phyloP scores from a whole-genome alignment of 2,113 vertebrate genomes.

The Anarhynchus alexandrinus region DNA sequence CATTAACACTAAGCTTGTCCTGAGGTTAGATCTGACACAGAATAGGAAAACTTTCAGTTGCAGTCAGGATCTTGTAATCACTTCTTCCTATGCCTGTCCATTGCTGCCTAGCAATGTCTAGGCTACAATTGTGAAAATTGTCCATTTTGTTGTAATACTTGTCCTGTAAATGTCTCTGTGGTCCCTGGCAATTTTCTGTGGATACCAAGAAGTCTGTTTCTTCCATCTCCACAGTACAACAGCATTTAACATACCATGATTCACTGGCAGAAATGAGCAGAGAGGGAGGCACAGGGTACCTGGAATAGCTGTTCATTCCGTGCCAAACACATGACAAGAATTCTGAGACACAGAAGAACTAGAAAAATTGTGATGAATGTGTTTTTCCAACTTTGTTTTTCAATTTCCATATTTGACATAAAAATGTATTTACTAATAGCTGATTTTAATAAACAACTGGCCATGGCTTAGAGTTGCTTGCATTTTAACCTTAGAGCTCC shows the following conservation, averaged over 20 bases:
- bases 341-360: not conserved
- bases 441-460: not conserved
- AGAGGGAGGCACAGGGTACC: not conserved
- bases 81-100: not conserved
- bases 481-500: not conserved
- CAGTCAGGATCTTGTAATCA: not conserved
- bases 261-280: not conserved
- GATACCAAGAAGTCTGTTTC: not conserved
- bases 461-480: not conserved
- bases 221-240: not conserved
- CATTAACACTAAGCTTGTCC: not conserved
- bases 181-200: not conserved
- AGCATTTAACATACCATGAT: not conserved
- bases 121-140: not conserved
- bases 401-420: not conserved
- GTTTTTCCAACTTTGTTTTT: not conserved
- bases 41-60: not conserved
- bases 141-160: not conserved
- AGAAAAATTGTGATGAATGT: not conserved
- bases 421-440: not conserved
- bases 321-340: not conserved
- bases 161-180: not conserved
- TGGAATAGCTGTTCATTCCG: not conserved
- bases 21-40: not conserved
- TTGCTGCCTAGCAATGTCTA: not conserved